Conservation (phyloP, 35 echinoderm and acorn worm genomes). For the Apostichopus californicus region DNA sequence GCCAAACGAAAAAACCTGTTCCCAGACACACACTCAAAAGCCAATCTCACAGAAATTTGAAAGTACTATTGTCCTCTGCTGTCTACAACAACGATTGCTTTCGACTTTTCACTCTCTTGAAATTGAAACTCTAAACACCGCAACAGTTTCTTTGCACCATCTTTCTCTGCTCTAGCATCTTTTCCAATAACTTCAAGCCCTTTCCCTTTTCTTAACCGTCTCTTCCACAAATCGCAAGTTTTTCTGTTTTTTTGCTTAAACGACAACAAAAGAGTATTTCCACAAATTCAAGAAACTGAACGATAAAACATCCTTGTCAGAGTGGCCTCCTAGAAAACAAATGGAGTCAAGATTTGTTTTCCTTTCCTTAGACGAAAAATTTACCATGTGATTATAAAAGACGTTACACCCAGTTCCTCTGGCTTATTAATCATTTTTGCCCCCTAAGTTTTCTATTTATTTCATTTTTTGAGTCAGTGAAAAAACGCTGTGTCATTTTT, state of each 20-base stretch:
- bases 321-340: not conserved
- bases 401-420: not conserved
- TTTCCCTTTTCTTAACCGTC: no score
- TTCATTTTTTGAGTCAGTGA: not conserved
- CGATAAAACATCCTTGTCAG: not conserved
- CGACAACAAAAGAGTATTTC: not conserved
- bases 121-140: no score
- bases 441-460: not conserved
- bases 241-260: not conserved
- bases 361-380: not conserved
- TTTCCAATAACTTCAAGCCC: no score
- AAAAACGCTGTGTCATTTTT: not conserved
- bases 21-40: conserved; percentile 3
- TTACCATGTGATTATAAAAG: not conserved
- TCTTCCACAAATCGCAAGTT: no score
- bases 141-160: not conserved
- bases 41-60: conserved; percentile 29
- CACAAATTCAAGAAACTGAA: not conserved
- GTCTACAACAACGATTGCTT: not conserved
- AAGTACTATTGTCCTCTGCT: conserved; percentile 20
- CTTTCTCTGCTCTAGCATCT: not conserved
- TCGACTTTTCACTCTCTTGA: no score
- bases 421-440: not conserved
- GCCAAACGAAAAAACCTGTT: not conserved
- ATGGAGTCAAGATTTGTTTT: not conserved